A percentile compares a stretch with the other conserved stretches of the same genome.
These are phyloP conservation scores for Muscicapa adusta DNA, from an alignment of 2,113 vertebrate genomes.

Conservation along the genomic window DNA sequence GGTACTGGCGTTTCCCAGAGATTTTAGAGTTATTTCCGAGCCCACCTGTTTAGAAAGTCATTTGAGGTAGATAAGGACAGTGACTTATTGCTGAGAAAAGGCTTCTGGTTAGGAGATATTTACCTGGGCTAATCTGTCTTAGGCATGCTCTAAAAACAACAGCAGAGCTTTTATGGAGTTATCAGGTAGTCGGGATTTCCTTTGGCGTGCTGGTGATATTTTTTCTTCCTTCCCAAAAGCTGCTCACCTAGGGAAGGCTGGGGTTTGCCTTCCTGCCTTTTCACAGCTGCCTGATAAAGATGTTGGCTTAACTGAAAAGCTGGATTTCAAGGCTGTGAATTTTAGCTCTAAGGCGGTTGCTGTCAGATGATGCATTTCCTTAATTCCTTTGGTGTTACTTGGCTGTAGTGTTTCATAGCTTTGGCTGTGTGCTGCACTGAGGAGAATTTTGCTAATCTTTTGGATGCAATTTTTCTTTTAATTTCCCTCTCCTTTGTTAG, in stretches of 20 bases:
- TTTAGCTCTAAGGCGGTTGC: not conserved
- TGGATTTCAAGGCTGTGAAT: not conserved
- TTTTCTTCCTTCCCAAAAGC: not conserved
- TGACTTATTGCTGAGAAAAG: slow-evolving; percentile 36
- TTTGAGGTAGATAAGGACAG: slow-evolving; percentile 43
- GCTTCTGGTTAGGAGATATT: slow-evolving; percentile 21
- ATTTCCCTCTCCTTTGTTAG: not conserved
- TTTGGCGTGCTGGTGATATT: not conserved
- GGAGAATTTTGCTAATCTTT: not conserved
- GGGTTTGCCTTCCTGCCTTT: not conserved
- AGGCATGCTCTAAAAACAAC: slow-evolving; percentile 33
- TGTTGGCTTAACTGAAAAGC: not conserved
- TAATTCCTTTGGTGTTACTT: not conserved
- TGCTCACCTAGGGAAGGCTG: not conserved
- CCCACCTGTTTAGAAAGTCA: slow-evolving; percentile 32
- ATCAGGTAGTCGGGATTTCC: slow-evolving; percentile 9
- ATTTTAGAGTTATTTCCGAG: not conserved
- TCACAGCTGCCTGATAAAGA: not conserved
- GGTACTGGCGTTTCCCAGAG: not conserved
- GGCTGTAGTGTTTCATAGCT: not conserved
- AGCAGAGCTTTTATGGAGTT: not conserved
- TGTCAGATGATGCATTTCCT: not conserved
- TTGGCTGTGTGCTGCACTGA: not conserved
- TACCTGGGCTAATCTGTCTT: slow-evolving; percentile 46
- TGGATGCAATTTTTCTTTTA: not conserved